Conservation (phyloP, 37 sponge, comb jelly and placozoan genomes). For the Bolinopsis microptera region DNA sequence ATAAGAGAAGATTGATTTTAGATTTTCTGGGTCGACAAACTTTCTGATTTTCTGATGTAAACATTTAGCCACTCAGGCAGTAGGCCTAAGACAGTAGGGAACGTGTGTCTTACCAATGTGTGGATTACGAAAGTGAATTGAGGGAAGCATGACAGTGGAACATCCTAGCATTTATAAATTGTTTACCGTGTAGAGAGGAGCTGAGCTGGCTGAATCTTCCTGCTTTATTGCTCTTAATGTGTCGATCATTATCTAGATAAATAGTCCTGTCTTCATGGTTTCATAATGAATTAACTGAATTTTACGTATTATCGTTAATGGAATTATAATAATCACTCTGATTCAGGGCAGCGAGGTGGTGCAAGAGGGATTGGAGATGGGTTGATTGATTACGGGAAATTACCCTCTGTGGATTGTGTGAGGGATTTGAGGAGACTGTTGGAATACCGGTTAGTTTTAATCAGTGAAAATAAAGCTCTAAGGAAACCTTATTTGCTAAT, state of each 20-base stretch:
- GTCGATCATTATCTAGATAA: neutral
- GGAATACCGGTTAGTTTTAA: neutral
- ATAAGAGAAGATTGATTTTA: too few relatives aligned
- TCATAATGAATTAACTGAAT: neutral
- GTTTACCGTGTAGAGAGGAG: too few relatives aligned
- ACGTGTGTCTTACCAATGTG: too few relatives aligned
- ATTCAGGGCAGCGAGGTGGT: neutral
- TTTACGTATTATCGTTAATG: neutral
- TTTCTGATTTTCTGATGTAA: too few relatives aligned
- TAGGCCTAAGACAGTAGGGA: too few relatives aligned
- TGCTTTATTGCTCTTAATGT: neutral
- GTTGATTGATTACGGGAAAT: constrained; percentile 1
- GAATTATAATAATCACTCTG: neutral
- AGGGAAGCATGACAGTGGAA: too few relatives aligned
- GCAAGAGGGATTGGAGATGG: neutral
- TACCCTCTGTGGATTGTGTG: neutral
- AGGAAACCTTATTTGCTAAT: too few relatives aligned
- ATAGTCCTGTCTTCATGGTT: neutral
- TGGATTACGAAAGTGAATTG: too few relatives aligned
- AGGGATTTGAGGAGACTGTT: neutral
- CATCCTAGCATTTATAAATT: too few relatives aligned
- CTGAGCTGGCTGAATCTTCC: neutral
- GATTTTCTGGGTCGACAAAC: too few relatives aligned
- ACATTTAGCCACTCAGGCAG: too few relatives aligned
- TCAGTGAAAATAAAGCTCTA: too few relatives aligned